These are phyloP conservation scores for Baronia brevicornis DNA, from an alignment of 2,888 invertebrate genomes.

Conservation along the genomic window DNA sequence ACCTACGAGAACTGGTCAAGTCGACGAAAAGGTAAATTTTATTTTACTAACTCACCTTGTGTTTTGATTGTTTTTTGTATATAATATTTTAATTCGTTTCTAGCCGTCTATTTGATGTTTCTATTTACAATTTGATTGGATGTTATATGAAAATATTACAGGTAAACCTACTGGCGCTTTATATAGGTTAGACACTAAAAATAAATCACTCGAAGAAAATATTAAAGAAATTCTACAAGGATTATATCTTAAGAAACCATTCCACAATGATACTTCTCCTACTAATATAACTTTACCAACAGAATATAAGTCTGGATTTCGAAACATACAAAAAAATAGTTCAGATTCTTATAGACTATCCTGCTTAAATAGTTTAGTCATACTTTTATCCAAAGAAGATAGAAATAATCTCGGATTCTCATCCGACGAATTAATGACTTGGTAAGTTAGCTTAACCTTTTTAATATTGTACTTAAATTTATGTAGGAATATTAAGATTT, in stretches of 20 bases:
- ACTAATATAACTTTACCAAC: conserved; percentile 48
- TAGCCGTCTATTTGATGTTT: background rate
- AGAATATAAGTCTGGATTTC: conserved; percentile 74
- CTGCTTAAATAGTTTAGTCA: conserved; percentile 92
- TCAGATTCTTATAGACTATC: conserved; percentile 87
- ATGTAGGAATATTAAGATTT: no score
- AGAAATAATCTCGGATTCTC: conserved; percentile 81
- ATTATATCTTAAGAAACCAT: conserved; percentile 66
- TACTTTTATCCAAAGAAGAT: conserved; percentile 81
- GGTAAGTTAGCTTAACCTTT: conserved; percentile 34
- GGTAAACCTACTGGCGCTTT: conserved; percentile 78
- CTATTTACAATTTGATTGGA: conserved; percentile 1
- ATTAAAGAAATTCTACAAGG: conserved; percentile 78
- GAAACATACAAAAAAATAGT: conserved; percentile 77
- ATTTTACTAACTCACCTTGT: conserved; percentile 14
- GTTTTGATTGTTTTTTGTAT: conserved; percentile 8
- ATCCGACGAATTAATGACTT: conserved; percentile 83
- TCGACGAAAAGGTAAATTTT: conserved; percentile 66
- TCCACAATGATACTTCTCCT: conserved; percentile 56
- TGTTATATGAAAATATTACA: conserved; percentile 32
- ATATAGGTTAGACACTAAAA: conserved; percentile 76
- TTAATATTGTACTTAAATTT: conserved; percentile 7
- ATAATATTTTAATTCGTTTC: conserved; percentile 8
- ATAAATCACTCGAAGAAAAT: conserved; percentile 77
- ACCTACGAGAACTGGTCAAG: conserved; percentile 64